Percentiles rank a stretch among this genome's conserved stretches.
These are phyloP conservation scores for Ceratina australensis DNA, from an alignment of 1,140 invertebrate species.

Conservation along the genomic window DNA sequence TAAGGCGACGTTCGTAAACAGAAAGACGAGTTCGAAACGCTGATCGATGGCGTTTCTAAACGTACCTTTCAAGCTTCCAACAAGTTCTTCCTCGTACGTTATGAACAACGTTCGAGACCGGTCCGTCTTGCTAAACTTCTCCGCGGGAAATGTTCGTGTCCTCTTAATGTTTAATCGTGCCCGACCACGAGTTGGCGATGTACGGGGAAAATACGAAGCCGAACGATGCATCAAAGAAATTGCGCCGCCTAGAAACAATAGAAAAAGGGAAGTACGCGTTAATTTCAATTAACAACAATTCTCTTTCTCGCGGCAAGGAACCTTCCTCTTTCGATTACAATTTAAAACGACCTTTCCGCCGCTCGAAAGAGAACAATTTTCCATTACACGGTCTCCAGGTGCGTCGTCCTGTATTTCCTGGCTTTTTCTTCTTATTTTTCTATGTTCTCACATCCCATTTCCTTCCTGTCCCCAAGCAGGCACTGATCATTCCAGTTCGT, in stretches of 20 bases:
- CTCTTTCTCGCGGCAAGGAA: not conserved
- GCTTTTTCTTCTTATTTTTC: not conserved
- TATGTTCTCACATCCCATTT: not conserved
- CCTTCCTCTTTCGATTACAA: constrained; percentile 5
- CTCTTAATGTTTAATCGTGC: constrained; percentile 53
- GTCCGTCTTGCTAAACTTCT: constrained; percentile 17
- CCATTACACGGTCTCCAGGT: not conserved
- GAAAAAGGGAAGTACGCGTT: not conserved
- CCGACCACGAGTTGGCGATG: constrained; percentile 11
- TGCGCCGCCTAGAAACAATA: not conserved
- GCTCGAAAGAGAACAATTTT: not conserved
- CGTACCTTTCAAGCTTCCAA: not conserved
- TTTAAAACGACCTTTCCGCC: not conserved
- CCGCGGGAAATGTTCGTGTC: not conserved
- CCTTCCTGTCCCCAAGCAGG: too few relatives aligned
- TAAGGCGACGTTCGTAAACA: constrained; percentile 17
- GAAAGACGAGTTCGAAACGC: constrained; percentile 23
- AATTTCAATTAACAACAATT: constrained; percentile 1
- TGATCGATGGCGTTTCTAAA: constrained; percentile 48
- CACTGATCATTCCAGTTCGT: not conserved
- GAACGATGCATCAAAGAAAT: not conserved
- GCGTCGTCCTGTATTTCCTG: not conserved
- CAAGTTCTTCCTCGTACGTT: constrained; percentile 1
- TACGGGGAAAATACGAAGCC: constrained; percentile 12
- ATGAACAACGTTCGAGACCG: not conserved